Evolutionary conservation across 2,113 vertebrate species (phyloP), one percentile per base, ranked within the genome.

Genomic region (Haemorhous mexicanus): DNA sequence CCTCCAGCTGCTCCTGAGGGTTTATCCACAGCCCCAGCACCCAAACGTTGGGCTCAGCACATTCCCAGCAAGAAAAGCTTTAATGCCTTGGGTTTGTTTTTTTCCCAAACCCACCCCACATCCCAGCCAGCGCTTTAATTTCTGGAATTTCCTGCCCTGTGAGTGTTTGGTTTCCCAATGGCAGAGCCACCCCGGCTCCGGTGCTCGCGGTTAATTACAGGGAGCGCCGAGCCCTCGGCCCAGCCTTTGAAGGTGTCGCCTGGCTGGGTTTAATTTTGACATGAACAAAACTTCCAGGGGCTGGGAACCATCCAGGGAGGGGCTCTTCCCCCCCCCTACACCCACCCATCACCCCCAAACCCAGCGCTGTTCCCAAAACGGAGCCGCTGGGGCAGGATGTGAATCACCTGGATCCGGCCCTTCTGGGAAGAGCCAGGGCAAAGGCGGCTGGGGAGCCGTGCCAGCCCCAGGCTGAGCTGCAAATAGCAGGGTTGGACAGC

Each of bases 91-190:
- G 32, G 33, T 4, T 56, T 74, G 41, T 26, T n/a, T 35, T 18
- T 9, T 4, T 5, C 90, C 89, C 89, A 88, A 94, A 88, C 76
- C 86, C 83, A 92, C 68, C 72, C 85, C 4, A 1, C 63, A 64
- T 66, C 74, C 67, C 82, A 83, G 75, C 7, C 72, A 2, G 26
- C 2, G 39, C 52, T 95, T 95, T 92, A 84, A 89, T 81, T 92
- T 94, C 96, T 92, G 96, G 96, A 94, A 94, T 96, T 94, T 96
- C 94, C 94, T 96, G 94, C 87, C 95, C 81, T 46, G 93, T 82
- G 91, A 97, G 96, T 75, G 89, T 39, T 92, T 43, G 91, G 39
- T 93, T 95, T 90, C 90, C 95, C 94, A 22, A 28, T 16, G 87
- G 75, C 89, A 76, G 79, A 86, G 83, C 66, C 89, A 61, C 58